Evolutionary conservation across 2,113 vertebrate genomes (phyloP), one percentile per base, ranked within the genome.

Genomic region (Cyprinodon variegatus): DNA sequence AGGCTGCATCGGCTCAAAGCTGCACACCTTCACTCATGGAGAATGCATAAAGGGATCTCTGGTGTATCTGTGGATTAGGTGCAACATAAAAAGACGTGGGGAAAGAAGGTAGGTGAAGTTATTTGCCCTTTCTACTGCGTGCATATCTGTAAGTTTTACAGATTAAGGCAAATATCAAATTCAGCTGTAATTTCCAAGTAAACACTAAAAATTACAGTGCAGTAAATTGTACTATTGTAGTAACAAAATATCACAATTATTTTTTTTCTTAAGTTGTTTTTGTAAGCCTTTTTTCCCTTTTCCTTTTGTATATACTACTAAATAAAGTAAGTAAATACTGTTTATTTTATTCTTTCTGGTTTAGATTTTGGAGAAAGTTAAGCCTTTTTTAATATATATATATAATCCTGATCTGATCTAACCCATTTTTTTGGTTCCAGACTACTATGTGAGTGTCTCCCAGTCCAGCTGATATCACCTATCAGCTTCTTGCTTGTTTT

Each of bases 21-120:
- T 15, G 74, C 46, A 69, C 81, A 83, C 80, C 79, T 82, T 60
- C 83, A 82, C 91, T 92, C 90, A 91, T 90, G 85, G 86, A 92
- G 91, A 91, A 90, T 93, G 88, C 89, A 91, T 88, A 82, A 88
- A 88, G 73, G 79, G 68, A 78, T 88, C 79, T 89, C 80, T 72
- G 77, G 84, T 70, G 83, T 74, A 72, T 86, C 77, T 73, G 67
- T 20, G 92, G 86, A 90, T 91, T 89, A 91, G 69, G 68, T 82
- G 61, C 3, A 8, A 48, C 68, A 64, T 50, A 75, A 69, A 29
- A 84, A 78, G 65, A 67, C 22, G 65, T 39, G 68, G 77, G 53
- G 64, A 87, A 86, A 87, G 39, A 77, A 83, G 83, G 79, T 39
- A 65, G 68, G 67, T 71, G 41, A 84, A 76, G 78, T 67, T 74